Conservation (phyloP, 2,888 invertebrate genomes). For the Orchesella flavescens region DNA sequence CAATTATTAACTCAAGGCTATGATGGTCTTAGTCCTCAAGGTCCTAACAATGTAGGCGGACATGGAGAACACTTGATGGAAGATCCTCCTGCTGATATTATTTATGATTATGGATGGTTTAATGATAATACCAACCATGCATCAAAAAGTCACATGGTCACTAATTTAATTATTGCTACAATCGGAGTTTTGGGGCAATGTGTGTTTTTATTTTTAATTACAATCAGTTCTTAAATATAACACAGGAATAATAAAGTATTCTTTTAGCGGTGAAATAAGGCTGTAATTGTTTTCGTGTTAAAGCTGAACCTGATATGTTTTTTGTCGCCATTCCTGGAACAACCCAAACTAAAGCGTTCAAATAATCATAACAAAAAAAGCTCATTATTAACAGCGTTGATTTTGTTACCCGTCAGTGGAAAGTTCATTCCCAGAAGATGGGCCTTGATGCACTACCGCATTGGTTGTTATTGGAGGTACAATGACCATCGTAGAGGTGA, state of each 20-base stretch:
- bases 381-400: background rate
- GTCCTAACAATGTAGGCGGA: too few relatives aligned
- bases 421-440: background rate
- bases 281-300: conserved; percentile 24
- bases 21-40: background rate
- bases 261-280: conserved; percentile 11
- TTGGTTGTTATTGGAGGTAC: background rate
- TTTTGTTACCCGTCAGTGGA: background rate
- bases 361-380: background rate
- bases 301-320: conserved; percentile 22
- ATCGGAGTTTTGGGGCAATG: background rate
- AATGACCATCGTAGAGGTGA: background rate
- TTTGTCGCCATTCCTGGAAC: background rate
- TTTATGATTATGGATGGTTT: background rate
- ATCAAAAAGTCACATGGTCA: background rate
- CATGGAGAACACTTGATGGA: background rate
- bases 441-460: background rate
- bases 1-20: background rate
- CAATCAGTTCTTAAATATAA: background rate
- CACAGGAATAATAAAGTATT: background rate
- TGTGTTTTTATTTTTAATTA: background rate
- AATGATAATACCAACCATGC: background rate
- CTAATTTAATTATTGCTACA: background rate
- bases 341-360: too few relatives aligned
- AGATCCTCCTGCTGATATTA: background rate